Percentiles rank a stretch among this genome's conserved stretches.
Conservation (phyloP, 2,113 vertebrate species). For the Piprites chloris region DNA sequence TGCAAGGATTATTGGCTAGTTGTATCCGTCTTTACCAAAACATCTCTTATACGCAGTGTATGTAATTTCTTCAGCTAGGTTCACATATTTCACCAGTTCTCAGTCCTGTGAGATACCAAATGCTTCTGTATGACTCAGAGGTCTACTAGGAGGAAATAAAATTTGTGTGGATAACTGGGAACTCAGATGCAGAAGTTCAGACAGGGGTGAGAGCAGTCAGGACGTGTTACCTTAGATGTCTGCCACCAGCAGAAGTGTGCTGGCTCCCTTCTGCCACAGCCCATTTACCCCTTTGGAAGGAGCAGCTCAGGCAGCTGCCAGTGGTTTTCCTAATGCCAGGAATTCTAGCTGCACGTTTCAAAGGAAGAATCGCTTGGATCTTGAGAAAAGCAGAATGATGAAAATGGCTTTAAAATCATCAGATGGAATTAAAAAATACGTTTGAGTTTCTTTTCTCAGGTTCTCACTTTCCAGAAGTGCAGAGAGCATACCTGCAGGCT, state of each 20-base stretch:
- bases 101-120: background rate
- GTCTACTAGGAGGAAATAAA: background rate
- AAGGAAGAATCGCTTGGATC: background rate
- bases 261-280: fast-evolving
- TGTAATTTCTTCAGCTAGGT: background rate
- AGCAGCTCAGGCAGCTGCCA: background rate
- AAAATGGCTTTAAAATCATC: background rate
- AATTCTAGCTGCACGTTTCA: background rate
- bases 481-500: background rate
- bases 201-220: background rate
- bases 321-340: background rate
- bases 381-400: background rate
- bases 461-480: background rate
- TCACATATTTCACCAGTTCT: background rate
- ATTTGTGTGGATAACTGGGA: background rate
- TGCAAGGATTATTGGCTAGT: background rate
- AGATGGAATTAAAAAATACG: background rate
- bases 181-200: background rate
- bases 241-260: background rate
- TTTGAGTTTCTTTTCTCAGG: background rate
- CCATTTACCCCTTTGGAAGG: background rate
- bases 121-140: background rate
- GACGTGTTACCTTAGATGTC: background rate
- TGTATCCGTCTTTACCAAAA: background rate
- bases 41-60: background rate